Percentiles rank a stretch among this genome's conserved stretches.
These are phyloP conservation scores for Umimayanthus kanabou DNA, from an alignment of 92 coral and sea anemone genomes.

Conservation along the genomic window DNA sequence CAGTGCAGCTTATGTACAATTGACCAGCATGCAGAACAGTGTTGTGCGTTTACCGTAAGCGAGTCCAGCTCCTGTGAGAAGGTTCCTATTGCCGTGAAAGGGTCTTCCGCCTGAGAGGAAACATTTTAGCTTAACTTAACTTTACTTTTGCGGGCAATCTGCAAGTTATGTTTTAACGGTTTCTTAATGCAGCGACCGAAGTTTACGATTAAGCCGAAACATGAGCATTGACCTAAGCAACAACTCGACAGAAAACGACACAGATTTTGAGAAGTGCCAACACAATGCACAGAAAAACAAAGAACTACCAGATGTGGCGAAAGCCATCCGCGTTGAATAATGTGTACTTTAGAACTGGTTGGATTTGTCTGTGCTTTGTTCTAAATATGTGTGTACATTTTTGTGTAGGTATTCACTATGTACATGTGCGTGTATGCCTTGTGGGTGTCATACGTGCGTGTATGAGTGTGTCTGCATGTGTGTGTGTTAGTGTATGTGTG, in stretches of 20 bases:
- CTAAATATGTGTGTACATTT: background rate
- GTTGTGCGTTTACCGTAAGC: slow-evolving; percentile 77
- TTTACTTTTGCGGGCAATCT: background rate
- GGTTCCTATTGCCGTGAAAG: slow-evolving; percentile 90
- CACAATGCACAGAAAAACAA: background rate
- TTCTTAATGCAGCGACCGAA: background rate
- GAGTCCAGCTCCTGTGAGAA: slow-evolving; percentile 98
- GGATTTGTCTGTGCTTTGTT: background rate
- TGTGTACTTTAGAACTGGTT: background rate
- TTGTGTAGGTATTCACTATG: background rate
- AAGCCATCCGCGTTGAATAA: background rate
- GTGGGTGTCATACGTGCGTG: background rate
- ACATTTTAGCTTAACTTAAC: slow-evolving; percentile 8
- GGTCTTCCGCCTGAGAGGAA: slow-evolving; percentile 51
- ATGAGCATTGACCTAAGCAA: background rate
- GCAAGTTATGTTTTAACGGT: background rate
- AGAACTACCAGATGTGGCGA: too few relatives aligned
- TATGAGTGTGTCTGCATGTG: background rate
- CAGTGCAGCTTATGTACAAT: slow-evolving; percentile 9
- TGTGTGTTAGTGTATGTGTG: background rate
- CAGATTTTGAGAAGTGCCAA: background rate
- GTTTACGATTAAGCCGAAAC: background rate
- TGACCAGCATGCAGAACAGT: slow-evolving; percentile 23
- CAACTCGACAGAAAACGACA: background rate
- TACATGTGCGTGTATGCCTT: background rate